These are phyloP conservation scores for Hoplodrina ambigua DNA, from an alignment of 2,888 invertebrate species.

Conservation along the genomic window DNA sequence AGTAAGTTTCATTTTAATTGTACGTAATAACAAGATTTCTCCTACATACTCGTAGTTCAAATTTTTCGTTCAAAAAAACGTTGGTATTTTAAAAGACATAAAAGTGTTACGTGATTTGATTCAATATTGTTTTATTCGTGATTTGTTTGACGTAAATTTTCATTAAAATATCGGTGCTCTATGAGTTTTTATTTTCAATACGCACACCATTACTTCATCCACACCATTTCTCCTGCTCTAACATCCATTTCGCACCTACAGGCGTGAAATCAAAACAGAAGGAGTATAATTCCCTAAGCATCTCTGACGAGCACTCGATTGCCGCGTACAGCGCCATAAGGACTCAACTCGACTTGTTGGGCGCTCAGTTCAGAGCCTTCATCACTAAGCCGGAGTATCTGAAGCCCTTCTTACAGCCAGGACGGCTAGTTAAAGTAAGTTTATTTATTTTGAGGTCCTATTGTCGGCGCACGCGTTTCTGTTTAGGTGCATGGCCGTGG, in stretches of 20 bases:
- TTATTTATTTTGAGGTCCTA: no score
- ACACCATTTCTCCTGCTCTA: background rate
- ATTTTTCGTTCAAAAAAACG: no score
- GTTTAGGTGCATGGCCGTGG: no score
- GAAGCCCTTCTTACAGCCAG: constrained; percentile 98
- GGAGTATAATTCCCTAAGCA: constrained; percentile 91
- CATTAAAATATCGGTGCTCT: background rate
- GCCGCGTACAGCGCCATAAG: constrained; percentile 96
- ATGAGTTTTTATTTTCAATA: background rate
- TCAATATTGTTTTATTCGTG: background rate
- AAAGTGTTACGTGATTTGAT: no score
- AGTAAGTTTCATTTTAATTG: constrained; percentile 89
- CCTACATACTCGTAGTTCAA: no score
- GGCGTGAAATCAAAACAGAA: constrained; percentile 92
- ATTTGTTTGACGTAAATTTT: background rate
- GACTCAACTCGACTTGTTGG: constrained; percentile 94
- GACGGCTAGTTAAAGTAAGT: constrained; percentile 96
- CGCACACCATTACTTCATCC: background rate
- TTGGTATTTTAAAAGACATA: no score
- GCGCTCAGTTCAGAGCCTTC: constrained; percentile 93
- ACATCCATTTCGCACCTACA: constrained; percentile 70
- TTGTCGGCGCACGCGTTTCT: no score
- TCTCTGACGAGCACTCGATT: constrained; percentile 94
- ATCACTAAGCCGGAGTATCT: constrained; percentile 96
- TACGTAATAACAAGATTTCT: background rate